phyloP scores from a whole-genome alignment of 2,797 vertebrate genomes.

The Cyprinella venusta region DNA sequence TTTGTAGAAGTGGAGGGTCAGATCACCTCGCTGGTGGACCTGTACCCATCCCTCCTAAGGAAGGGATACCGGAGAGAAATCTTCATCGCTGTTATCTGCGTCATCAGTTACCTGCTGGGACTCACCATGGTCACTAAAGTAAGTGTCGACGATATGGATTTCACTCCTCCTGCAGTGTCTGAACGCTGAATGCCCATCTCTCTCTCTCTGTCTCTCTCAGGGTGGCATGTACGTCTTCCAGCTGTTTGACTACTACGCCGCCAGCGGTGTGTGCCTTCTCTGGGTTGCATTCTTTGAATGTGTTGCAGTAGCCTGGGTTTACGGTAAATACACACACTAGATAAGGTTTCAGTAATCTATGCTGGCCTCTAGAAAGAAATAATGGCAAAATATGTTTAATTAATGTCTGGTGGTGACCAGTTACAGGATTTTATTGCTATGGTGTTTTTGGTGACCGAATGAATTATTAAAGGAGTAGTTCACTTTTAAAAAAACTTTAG shows the following conservation, averaged over 20 bases:
- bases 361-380: not conserved
- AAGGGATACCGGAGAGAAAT: constrained; percentile 98
- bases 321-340: constrained; percentile 85
- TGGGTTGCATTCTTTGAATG: constrained; percentile 99
- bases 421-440: not conserved
- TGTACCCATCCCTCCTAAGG: constrained; percentile 97
- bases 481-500: too few relatives aligned
- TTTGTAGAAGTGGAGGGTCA: constrained; percentile 99
- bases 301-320: constrained; percentile 99
- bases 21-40: constrained; percentile 99
- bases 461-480: not conserved
- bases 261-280: constrained; percentile 99
- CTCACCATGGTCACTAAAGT: constrained; percentile 98
- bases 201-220: constrained; percentile 73
- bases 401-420: not conserved
- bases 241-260: constrained; percentile 99
- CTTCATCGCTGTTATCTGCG: constrained; percentile 95
- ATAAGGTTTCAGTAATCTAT: not conserved
- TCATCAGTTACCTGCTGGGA: constrained; percentile 97
- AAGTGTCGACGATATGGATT: constrained; percentile 68
- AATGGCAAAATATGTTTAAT: not conserved
- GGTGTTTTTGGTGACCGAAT: not conserved
- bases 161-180: not conserved
- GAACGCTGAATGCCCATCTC: constrained; percentile 4
- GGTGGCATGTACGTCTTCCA: constrained; percentile 99